Base-by-base conservation (phyloP, 2,888 invertebrate species). In the Exocentrus adspersus region DNA sequence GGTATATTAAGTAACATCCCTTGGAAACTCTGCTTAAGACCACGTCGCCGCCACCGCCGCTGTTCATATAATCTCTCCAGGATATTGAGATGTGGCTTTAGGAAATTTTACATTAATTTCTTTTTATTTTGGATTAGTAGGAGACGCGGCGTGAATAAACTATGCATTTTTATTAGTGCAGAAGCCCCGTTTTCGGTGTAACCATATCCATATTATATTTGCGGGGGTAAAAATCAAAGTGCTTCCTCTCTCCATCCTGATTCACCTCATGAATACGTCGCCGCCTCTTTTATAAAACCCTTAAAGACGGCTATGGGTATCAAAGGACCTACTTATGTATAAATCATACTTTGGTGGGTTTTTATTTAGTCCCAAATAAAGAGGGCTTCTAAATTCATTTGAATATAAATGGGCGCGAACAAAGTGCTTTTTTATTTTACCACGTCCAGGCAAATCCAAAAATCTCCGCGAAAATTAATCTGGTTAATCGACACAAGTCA, bases 111-210 rank as follows among this genome's bases (percentile, higher is more conserved):
- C 69, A 71, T 73, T 78, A 77, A 77, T 76, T 78, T 78, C 72
- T 76, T 72, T 77, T 79, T 78, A 78, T 78, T 78, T 75, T 73
- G 74, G 75, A 74, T 78, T 77, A 78, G 75, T 71, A 72, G 70
- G 72, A 75, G 73, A 72, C 72, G 75, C 72, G 72, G 68, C 67
- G 75, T 75, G 76, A 74, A 74, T 78, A 79, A 76, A 78, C 79
- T 79, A 80, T 82, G 81, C 81, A 82, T 82, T 81, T 81, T 81
- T 80, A 82, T 80, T 77, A 82, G 81, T 72, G 16, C n/a, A n/a
- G n/a, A n/a, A 68, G 68, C 79, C 79, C 79, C 77, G 73, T 75
- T 37, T 76, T 69, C 74, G 73, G 73, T 72, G 77, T 79, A 80
- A 81, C 81, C 80, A 81, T 80, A 80, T 81, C 79, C 81, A 78